phyloP scores from a whole-genome alignment of 2,113 vertebrate species.

The Uria lomvia region DNA sequence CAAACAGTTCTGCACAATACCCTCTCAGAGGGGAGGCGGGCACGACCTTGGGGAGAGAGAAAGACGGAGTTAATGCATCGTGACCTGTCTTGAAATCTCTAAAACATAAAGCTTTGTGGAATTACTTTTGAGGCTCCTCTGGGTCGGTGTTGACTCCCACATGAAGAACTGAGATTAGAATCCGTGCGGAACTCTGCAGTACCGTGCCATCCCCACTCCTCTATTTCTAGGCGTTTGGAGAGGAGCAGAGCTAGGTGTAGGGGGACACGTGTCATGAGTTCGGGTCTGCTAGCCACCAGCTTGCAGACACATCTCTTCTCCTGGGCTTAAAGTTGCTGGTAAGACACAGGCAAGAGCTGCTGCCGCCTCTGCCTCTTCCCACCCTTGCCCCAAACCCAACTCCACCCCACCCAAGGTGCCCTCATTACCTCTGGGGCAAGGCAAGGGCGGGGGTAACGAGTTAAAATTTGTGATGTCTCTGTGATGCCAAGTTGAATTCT shows the following conservation, averaged over 20 bases:
- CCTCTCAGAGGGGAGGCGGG: not conserved
- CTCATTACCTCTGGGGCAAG: not conserved
- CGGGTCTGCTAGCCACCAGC: not conserved
- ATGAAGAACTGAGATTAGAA: not conserved
- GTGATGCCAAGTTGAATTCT: not conserved
- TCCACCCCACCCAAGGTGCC: not conserved
- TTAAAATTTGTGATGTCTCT: not conserved
- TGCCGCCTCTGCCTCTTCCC: not conserved
- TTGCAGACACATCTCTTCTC: not conserved
- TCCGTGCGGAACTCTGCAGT: not conserved
- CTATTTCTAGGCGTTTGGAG: not conserved
- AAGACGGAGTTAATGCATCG: rapidly evolving
- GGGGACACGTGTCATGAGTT: not conserved
- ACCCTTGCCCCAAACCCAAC: not conserved
- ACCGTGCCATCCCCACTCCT: not conserved
- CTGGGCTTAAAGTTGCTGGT: not conserved
- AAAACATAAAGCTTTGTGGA: not conserved
- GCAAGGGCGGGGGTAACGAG: rapidly evolving
- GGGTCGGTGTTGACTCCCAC: not conserved
- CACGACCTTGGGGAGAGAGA: not conserved
- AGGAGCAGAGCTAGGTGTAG: not conserved
- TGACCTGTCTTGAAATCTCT: not conserved
- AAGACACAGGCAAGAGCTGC: not conserved
- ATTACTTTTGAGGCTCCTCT: not conserved
- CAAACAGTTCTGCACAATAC: not conserved